Evolutionary conservation across 2,888 invertebrate species (phyloP).

Genomic region (Conomelus anceps): DNA sequence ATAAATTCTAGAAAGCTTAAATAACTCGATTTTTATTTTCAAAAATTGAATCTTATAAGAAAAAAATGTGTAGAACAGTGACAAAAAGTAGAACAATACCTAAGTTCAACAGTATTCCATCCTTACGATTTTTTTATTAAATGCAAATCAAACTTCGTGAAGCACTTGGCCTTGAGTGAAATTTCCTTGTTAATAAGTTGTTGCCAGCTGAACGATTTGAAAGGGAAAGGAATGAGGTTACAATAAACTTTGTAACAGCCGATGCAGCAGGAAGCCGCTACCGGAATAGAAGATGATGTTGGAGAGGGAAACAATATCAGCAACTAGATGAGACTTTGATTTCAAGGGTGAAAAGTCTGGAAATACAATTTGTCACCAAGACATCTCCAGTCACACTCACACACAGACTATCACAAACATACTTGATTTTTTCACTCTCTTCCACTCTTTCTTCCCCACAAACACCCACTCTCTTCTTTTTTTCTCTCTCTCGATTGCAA

Average conservation of each 20-base stretch:
- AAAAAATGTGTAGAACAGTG: too few species aligned
- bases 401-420: not conserved
- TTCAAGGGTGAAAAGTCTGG: not conserved
- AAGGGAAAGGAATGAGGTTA: not conserved
- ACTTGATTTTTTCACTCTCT: not conserved
- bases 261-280: not conserved
- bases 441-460: not conserved
- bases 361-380: conserved; percentile 25
- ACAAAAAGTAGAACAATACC: too few species aligned
- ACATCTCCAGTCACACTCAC: conserved; percentile 2
- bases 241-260: not conserved
- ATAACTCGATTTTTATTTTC: too few species aligned
- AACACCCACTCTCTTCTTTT: not conserved
- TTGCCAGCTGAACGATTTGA: not conserved
- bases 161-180: not conserved
- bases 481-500: not conserved
- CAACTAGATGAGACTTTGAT: conserved; percentile 23
- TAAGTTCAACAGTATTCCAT: too few species aligned
- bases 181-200: not conserved
- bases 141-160: not conserved
- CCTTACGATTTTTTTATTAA: too few species aligned
- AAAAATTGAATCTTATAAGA: too few species aligned
- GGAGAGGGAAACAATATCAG: not conserved
- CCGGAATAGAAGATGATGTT: too few species aligned
- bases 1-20: too few species aligned